These are phyloP conservation scores for Deroptyus accipitrinus DNA, from an alignment of 2,113 vertebrate genomes.

Conservation along the genomic window DNA sequence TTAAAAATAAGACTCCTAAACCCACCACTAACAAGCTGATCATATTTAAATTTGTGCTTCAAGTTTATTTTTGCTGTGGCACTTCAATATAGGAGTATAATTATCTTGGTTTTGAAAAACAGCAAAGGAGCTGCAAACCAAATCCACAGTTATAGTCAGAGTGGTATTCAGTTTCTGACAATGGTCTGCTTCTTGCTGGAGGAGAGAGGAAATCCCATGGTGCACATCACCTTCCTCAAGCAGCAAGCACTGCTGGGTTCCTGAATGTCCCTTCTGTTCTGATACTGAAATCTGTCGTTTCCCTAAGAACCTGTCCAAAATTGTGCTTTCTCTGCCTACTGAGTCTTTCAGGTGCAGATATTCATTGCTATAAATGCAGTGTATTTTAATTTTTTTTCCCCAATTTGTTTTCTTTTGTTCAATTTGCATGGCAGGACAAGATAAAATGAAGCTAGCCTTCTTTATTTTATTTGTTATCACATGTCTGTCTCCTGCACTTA, in stretches of 20 bases:
- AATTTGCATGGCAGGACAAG: background rate
- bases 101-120: constrained; percentile 42
- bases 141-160: background rate
- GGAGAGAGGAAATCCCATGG: background rate
- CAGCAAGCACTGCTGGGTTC: background rate
- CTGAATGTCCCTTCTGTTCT: background rate
- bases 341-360: background rate
- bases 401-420: background rate
- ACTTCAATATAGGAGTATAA: constrained; percentile 6
- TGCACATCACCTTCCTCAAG: background rate
- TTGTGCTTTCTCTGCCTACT: background rate
- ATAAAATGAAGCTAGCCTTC: background rate
- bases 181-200: background rate
- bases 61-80: constrained; percentile 41
- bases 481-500: background rate
- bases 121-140: background rate
- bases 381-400: background rate
- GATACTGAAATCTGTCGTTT: background rate
- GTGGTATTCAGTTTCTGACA: background rate
- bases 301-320: background rate
- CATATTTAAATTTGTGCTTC: constrained; percentile 39
- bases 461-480: background rate
- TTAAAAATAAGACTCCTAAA: constrained; percentile 33
- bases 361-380: background rate
- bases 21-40: constrained; percentile 42